These are phyloP conservation scores for Oncopeltus fasciatus DNA, from an alignment of 1,140 invertebrate species.

Conservation along the genomic window DNA sequence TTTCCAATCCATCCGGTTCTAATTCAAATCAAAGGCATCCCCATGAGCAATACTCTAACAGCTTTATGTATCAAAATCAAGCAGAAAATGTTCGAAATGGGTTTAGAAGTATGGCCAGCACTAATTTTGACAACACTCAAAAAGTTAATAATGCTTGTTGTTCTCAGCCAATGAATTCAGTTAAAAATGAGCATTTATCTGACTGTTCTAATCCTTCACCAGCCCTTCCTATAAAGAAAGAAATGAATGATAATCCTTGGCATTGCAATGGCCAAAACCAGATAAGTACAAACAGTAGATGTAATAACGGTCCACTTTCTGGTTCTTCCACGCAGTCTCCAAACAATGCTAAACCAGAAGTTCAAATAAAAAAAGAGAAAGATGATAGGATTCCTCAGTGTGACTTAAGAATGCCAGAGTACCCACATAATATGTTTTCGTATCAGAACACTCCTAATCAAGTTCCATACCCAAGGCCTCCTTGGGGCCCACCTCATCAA, in stretches of 20 bases:
- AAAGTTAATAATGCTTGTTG: neutral
- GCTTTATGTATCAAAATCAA: neutral
- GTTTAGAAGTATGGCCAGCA: neutral
- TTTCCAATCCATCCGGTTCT: neutral
- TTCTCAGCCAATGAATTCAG: neutral
- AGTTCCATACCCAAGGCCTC: neutral
- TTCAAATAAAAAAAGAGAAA: neutral
- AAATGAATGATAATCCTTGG: neutral
- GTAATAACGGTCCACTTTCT: neutral
- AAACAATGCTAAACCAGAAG: neutral
- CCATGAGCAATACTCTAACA: neutral
- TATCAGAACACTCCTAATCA: neutral
- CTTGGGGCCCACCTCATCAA: neutral
- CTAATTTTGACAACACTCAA: neutral
- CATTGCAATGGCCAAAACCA: neutral
- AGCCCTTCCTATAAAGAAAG: neutral
- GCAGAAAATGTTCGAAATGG: neutral
- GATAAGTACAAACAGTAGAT: neutral
- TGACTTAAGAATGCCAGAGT: neutral
- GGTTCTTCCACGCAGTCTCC: neutral
- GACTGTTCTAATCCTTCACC: neutral
- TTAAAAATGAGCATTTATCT: neutral
- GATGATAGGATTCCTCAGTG: neutral
- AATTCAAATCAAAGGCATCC: neutral
- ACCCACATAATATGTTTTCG: neutral